A percentile compares a stretch with the other conserved stretches of the same genome.
These are phyloP conservation scores for Tenthredo amoena DNA, from an alignment of 2,888 invertebrate species.

Conservation along the genomic window DNA sequence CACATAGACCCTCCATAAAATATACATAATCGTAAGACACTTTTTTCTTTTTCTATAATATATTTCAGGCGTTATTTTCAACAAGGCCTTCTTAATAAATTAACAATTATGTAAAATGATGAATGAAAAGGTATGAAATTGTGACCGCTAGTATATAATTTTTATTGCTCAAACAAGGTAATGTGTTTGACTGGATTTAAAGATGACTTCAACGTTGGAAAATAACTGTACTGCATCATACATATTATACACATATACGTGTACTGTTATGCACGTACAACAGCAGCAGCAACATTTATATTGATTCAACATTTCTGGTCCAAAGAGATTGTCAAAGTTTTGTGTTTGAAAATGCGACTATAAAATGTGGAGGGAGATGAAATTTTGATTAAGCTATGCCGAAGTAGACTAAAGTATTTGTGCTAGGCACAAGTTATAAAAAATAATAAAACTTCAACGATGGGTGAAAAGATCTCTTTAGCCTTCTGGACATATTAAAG, in stretches of 20 bases:
- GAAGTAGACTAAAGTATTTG: neutral
- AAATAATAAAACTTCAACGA: slow-evolving; percentile 23
- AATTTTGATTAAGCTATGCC: slow-evolving; percentile 13
- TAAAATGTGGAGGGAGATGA: neutral
- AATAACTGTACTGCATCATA: neutral
- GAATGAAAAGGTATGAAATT: slow-evolving; percentile 3
- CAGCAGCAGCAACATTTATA: neutral
- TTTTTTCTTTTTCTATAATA: slow-evolving; percentile 8
- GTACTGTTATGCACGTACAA: neutral
- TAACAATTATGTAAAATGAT: slow-evolving; percentile 42
- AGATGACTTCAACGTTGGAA: neutral
- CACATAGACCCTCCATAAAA: slow-evolving; percentile 34
- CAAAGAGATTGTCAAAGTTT: neutral
- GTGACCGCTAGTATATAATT: neutral
- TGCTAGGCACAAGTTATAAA: slow-evolving; percentile 26
- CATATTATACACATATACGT: neutral
- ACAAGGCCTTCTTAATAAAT: slow-evolving; percentile 49
- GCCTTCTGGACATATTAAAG: slow-evolving; percentile 56
- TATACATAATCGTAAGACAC: slow-evolving; percentile 47
- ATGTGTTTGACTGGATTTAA: neutral
- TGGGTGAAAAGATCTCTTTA: slow-evolving; percentile 15
- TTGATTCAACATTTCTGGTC: neutral
- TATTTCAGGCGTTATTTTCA: slow-evolving; percentile 40
- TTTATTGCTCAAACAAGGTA: neutral
- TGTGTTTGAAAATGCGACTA: neutral